Conservation (phyloP, 2,113 vertebrate genomes). For the Gallinago media region DNA sequence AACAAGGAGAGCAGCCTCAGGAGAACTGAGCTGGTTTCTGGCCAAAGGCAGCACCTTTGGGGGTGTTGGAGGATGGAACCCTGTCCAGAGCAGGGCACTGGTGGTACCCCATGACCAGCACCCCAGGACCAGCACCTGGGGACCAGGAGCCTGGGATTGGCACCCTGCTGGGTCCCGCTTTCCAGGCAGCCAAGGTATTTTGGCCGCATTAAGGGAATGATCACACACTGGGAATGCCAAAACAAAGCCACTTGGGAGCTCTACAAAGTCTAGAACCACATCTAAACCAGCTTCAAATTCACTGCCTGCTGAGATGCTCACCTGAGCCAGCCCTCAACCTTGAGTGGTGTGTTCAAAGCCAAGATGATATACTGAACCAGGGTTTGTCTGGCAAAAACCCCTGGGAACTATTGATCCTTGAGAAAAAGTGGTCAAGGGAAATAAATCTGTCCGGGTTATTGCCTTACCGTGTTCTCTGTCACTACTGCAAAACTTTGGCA, state of each 20-base stretch:
- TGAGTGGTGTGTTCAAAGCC: not conserved
- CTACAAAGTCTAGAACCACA: not conserved
- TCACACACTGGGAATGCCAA: not conserved
- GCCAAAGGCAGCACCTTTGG: not conserved
- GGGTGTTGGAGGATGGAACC: not conserved
- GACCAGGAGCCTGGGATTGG: not conserved
- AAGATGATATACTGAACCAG: not conserved
- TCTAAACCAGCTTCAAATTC: not conserved
- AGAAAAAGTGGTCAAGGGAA: not conserved
- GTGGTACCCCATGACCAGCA: not conserved
- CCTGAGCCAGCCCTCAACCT: not conserved
- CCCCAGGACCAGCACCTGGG: too few relatives aligned
- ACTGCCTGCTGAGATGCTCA: not conserved
- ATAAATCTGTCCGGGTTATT: not conserved
- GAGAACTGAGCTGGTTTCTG: not conserved
- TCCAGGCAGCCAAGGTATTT: not conserved
- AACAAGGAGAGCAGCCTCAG: not conserved
- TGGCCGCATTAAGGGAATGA: not conserved
- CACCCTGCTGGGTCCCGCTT: fast-evolving
- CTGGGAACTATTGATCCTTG: not conserved
- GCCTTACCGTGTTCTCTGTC: not conserved
- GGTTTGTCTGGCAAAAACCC: not conserved
- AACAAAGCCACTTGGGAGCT: not conserved
- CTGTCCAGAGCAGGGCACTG: not conserved
- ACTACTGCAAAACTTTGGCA: not conserved